Conservation (phyloP, 2,113 vertebrate species). For the Lasiurus cinereus region DNA sequence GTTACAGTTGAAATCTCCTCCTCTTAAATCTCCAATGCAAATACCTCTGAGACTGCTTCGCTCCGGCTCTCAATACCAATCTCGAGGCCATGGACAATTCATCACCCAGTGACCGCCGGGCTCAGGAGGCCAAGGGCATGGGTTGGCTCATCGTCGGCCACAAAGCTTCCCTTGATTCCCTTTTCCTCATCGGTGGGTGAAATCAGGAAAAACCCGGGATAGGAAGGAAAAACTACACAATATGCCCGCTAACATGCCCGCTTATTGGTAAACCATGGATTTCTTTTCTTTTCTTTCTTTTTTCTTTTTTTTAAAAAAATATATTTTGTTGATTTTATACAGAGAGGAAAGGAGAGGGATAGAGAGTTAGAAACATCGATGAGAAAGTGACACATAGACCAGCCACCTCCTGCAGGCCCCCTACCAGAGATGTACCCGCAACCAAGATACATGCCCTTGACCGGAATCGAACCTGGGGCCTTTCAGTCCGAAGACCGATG, state of each 20-base stretch:
- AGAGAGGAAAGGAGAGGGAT: no score
- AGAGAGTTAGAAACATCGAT: no score
- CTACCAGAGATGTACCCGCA: no score
- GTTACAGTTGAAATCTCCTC: neutral
- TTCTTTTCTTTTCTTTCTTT: neutral
- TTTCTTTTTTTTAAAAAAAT: no score
- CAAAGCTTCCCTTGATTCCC: neutral
- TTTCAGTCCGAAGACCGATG: no score
- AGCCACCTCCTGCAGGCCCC: no score
- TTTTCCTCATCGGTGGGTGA: neutral
- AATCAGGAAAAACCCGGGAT: neutral
- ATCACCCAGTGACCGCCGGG: neutral
- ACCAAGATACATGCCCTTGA: no score
- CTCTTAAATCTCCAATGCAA: constrained; percentile 33
- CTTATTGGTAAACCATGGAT: neutral
- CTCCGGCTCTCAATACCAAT: neutral
- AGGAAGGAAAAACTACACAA: neutral
- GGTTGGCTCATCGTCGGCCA: neutral
- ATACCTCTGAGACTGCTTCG: neutral
- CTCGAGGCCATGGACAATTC: neutral
- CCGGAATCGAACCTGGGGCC: no score
- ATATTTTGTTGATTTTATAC: no score
- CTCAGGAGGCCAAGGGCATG: neutral
- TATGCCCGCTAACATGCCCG: neutral
- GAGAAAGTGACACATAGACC: no score